Evolutionary conservation across 2,113 vertebrate genomes (phyloP), one percentile per base, ranked within the genome.

Genomic region (Parotia lawesii): DNA sequence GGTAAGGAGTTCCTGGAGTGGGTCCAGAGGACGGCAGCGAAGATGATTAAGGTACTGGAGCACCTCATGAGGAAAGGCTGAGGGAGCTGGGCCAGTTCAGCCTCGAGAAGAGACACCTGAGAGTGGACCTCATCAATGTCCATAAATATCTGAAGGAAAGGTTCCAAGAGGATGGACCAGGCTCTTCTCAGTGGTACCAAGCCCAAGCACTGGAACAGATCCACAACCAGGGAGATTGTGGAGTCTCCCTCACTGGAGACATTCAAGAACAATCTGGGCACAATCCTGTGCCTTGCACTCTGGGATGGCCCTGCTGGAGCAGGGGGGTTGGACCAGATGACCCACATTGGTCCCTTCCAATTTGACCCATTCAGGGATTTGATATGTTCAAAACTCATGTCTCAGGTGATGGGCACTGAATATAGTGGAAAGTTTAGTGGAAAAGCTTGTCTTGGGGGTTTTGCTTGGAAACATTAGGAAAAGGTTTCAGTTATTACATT

Each of bases 1-100:
- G 10, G 40, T 73, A 24, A 42, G 15, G 9, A 24, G 15, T 11
- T 57, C 18, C 66, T 33, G 50, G 27, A 16, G 15, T 0, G 0
- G 12, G 23, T 51, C 60, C 33, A 45, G 37, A 16, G 9, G 16
- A 73, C 8, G 15, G 5, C 15, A 66, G 14, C 12, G 24, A 58
- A 66, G 18, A 20, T 14, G 19, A n/a, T 45, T 14, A 24, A 73
- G 23, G 23, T 19, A 21, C n/a, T n/a, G 19, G 19, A n/a, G 23
- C 15, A 45, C 17, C 10, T 38, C 44, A 45, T 3, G 11, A 44
- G 22, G 51, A 44, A 73, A 73, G 7, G 33, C 33, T 73, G 44
- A 80, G 6, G 37, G 10, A 51, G 6, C 4, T 50, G 51, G 10
- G 15, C 5, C 27, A 31, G 11, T 44, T 58, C 19, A 51, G 19